Conservation (phyloP, 2,797 vertebrate species). For the Iguana delicatissima region DNA sequence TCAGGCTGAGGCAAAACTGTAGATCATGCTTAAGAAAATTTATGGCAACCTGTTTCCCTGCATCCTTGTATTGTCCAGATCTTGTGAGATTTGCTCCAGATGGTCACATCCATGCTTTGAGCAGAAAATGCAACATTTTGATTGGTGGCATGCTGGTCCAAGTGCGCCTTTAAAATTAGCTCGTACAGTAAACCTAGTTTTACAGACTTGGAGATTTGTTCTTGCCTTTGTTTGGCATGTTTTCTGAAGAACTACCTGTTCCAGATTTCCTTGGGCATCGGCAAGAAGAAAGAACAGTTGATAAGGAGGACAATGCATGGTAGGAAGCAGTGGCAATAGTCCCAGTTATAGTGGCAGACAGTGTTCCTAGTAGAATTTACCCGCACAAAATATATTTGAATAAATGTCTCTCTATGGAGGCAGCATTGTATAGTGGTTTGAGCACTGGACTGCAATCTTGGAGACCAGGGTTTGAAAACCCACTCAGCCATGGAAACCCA, state of each 20-base stretch:
- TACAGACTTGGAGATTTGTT: background rate
- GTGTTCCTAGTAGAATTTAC: background rate
- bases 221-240: background rate
- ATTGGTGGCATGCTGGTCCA: background rate
- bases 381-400: background rate
- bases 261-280: background rate
- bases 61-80: background rate
- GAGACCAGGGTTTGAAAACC: too few species aligned
- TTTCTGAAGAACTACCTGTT: background rate
- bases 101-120: background rate
- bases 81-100: background rate
- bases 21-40: background rate
- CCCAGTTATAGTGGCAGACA: background rate
- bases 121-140: background rate
- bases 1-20: background rate
- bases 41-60: background rate
- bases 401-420: background rate
- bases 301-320: background rate
- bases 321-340: background rate
- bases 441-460: too few species aligned
- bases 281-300: background rate
- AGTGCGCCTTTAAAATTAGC: background rate
- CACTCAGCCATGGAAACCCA: too few species aligned
- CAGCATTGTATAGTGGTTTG: too few species aligned
- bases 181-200: background rate